Evolutionary conservation across 2,113 vertebrate genomes (phyloP).

Genomic region (Tichodroma muraria): DNA sequence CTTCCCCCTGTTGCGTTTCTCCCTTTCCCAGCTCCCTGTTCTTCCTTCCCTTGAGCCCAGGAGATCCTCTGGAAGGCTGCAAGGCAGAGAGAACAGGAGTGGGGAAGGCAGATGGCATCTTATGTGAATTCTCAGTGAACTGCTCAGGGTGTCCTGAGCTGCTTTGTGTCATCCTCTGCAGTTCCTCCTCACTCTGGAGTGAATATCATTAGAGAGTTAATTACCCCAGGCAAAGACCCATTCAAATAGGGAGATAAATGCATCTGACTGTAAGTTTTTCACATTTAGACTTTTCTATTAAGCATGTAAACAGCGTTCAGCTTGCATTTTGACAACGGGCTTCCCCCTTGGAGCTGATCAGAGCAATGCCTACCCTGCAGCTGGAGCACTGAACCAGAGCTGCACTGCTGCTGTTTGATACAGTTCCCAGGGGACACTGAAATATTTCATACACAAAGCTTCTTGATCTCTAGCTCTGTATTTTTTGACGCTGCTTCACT

Average conservation of each 20-base stretch:
- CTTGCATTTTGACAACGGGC: not conserved
- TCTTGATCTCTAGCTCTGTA: not conserved
- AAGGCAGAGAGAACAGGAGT: not conserved
- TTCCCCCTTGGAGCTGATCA: not conserved
- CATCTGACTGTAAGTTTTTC: not conserved
- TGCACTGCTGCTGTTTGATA: not conserved
- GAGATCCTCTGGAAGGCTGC: not conserved
- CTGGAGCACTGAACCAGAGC: conserved; percentile 5
- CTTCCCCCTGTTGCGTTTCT: not conserved
- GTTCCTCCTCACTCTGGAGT: not conserved
- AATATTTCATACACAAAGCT: not conserved
- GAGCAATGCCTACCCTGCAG: not conserved
- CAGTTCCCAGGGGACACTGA: not conserved
- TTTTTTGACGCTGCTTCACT: not conserved
- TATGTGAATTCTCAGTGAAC: not conserved
- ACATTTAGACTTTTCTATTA: not conserved
- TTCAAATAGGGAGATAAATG: not conserved
- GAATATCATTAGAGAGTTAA: not conserved
- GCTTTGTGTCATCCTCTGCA: not conserved
- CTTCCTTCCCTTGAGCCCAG: not conserved
- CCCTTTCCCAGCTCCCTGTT: not conserved
- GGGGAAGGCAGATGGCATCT: not conserved
- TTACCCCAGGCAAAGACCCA: not conserved
- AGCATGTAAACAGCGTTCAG: not conserved
- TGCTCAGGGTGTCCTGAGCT: not conserved